These are phyloP conservation scores for Dolichopus griseipennis DNA, from an alignment of 2,888 invertebrate species.

Conservation along the genomic window DNA sequence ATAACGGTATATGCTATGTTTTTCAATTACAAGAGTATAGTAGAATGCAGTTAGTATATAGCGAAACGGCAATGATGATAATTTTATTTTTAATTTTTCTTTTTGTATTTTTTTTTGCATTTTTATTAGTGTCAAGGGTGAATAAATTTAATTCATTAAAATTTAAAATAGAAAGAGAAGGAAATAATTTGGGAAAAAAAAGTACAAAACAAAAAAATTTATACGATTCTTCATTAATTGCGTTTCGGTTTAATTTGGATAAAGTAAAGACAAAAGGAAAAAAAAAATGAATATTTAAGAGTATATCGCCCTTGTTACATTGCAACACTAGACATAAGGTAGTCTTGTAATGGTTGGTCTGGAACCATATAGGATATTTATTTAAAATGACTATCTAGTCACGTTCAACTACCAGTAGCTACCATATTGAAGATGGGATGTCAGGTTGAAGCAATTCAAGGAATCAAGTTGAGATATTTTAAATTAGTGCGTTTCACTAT, in stretches of 20 bases:
- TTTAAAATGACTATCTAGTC: too few species aligned
- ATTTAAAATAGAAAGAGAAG: background rate
- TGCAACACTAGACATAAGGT: too few species aligned
- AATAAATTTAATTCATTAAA: conserved; percentile 4
- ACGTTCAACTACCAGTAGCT: too few species aligned
- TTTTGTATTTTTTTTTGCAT: background rate
- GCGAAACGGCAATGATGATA: background rate
- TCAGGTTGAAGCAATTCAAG: too few species aligned
- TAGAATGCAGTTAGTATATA: background rate
- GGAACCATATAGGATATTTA: too few species aligned
- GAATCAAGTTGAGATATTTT: too few species aligned
- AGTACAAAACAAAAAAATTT: background rate
- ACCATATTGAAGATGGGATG: too few species aligned
- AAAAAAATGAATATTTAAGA: too few species aligned
- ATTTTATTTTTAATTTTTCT: too few species aligned
- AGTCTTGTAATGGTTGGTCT: too few species aligned
- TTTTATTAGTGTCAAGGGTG: background rate
- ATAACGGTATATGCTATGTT: background rate
- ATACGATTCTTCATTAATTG: background rate
- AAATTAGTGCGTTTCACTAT: too few species aligned
- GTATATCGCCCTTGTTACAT: too few species aligned
- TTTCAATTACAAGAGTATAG: background rate
- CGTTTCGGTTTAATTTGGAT: background rate
- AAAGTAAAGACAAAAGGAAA: background rate
- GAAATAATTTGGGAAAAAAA: background rate